Base-by-base conservation (phyloP, 2,113 vertebrate genomes). In the Sylvicapra grimmia region DNA sequence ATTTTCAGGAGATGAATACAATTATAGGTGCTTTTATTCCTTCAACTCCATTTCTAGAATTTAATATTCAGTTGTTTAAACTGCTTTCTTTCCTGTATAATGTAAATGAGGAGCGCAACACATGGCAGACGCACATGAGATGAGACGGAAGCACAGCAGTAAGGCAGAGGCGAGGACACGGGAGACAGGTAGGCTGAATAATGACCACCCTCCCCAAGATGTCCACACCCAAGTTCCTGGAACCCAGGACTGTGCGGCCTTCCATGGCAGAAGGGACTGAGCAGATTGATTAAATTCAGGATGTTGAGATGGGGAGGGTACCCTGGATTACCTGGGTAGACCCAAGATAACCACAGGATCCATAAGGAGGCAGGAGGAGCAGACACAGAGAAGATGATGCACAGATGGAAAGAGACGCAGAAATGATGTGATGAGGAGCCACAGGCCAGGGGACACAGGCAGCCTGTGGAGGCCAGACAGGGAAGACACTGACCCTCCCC, bases 1-100 rank as follows among this genome's bases (percentile, higher is more conserved):
- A 80, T 21, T 56, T 95, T 96, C 44, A 95, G 63, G 53, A 82
- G 33, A 83, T 14, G 93, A 95, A 97, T 53, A 65, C 13, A 96
- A 68, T 72, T 29, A 49, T n/a, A 65, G 49, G 49, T 89, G 49
- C 49, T 89, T 93, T 92, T 51, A 89, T 56, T 68, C 59, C 47
- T 53, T 27, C 51, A 95, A 86, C 40, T 83, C 49, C 19, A 53
- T 68, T 58, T 96, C 51, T 36, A 89, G 56, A 91, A 51, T 77
- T 49, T 59, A 92, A 51, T 53, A 88, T 53, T n/a, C 29, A 27
- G 49, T 65, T 58, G 8, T 53, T 87, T 94, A 72, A n/a, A 80
- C 11, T n/a, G 19, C 54, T 44, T 72, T 79, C 89, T 59, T 36
- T 88, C 33, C 21, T 5, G 13, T 3, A 58, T 51, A 85, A 68